Conservation (phyloP, 92 coral and sea anemone species). For the Micromussa lordhowensis region DNA sequence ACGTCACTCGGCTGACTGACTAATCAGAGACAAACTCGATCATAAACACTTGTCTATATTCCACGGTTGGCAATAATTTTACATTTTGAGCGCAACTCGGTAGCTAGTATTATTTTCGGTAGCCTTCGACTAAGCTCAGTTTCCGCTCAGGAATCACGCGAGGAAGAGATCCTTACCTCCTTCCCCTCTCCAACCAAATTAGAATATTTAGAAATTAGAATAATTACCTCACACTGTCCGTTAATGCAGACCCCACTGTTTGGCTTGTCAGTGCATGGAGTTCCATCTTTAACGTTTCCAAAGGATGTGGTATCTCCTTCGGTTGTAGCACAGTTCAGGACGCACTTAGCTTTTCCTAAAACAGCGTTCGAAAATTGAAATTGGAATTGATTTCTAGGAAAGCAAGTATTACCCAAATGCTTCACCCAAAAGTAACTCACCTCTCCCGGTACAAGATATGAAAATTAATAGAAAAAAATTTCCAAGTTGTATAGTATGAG, state of each 20-base stretch:
- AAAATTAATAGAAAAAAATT: no score
- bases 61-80: background rate
- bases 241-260: slow-evolving; percentile 56
- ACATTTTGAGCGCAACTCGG: background rate
- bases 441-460: background rate
- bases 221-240: slow-evolving; percentile 63
- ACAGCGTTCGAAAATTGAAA: background rate
- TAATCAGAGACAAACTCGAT: background rate
- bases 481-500: no score
- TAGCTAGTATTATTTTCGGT: background rate
- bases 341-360: slow-evolving; percentile 53
- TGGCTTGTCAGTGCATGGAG: slow-evolving; percentile 59
- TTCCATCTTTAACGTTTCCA: slow-evolving; percentile 66
- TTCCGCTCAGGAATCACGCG: background rate
- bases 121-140: background rate
- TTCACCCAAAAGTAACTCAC: background rate
- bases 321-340: slow-evolving; percentile 51
- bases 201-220: background rate
- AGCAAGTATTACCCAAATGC: no score
- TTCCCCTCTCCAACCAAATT: no score
- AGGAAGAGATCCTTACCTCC: no score
- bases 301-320: slow-evolving; percentile 23
- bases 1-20: background rate
- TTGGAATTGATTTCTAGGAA: no score
- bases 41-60: background rate